Base-by-base conservation (phyloP, 2,113 vertebrate species). In the Cepphus grylle region DNA sequence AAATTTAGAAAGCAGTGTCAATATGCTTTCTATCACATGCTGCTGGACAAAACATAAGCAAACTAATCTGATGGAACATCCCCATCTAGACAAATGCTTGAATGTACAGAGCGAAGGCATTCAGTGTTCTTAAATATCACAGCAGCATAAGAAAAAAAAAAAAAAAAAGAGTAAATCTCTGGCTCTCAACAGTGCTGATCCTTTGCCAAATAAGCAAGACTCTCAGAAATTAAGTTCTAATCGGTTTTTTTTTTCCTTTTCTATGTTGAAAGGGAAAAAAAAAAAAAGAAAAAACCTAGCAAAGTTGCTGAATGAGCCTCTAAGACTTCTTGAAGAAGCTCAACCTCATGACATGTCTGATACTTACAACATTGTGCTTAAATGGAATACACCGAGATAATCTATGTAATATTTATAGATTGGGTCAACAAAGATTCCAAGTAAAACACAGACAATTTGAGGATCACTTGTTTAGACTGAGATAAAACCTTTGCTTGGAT, bases 361-460 rank as follows among this genome's bases (percentile, higher is more conserved):
- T 90, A 93, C 65, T 73, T 71, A 65, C 56, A 94, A 93, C 63
- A 47, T 56, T 79, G 66, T 89, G 81, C 72, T 97, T 94, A 94
- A 88, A 42, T 27, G n/a, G 65, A 91, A 80, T 5, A 70, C 81
- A 73, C 71, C 78, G 76, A 73, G 56, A 93, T 81, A 95, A 87
- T 92, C 87, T 93, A 63, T 90, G 77, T 77, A 90, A 86, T 95
- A 94, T 94, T 52, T 97, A 97, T 96, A 96, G 92, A 77, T 90
- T 78, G 77, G 67, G 91, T 96, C 85, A 96, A 97, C 81, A 53
- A 86, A 86, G 50, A 79, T 76, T 83, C 61, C 86, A 94, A 81
- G 43, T 71, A 84, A 59, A 81, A 72, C 47, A 80, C 15, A 81
- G 38, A 78, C 40, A 77, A 88, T 84, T 86, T 96, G 62, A 56